A percentile compares a stretch with the other conserved stretches of the same genome.
Conservation (phyloP, 2,113 vertebrate genomes). For the Proterorhinus semilunaris region DNA sequence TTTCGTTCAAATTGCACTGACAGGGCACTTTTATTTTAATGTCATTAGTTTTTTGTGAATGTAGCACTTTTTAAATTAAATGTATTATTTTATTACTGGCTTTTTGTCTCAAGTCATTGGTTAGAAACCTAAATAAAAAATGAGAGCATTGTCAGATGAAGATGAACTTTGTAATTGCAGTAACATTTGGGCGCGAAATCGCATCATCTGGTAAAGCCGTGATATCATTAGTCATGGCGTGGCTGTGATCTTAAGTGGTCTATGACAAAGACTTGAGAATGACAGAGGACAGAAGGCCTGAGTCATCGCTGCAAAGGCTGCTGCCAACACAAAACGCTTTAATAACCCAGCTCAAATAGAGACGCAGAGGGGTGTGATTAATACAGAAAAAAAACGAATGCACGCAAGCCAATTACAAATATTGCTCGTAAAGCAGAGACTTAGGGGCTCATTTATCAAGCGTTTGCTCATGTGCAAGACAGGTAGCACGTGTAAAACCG, state of each 20-base stretch:
- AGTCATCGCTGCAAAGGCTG: conserved; percentile 31
- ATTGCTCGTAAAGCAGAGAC: background rate
- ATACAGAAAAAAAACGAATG: too few relatives aligned
- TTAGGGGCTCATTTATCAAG: too few relatives aligned
- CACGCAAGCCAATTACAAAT: background rate
- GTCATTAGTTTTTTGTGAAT: too few relatives aligned
- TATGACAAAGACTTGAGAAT: conserved; percentile 6
- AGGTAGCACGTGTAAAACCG: too few relatives aligned
- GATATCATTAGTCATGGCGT: background rate
- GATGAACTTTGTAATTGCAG: background rate
- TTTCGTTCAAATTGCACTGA: too few relatives aligned
- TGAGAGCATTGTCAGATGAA: background rate
- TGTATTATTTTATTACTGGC: too few relatives aligned
- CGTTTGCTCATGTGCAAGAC: too few relatives aligned
- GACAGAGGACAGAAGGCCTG: conserved; percentile 4
- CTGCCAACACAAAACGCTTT: conserved; percentile 15
- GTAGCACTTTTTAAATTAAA: too few relatives aligned
- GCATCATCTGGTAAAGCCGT: background rate
- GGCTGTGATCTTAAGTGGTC: conserved; percentile 2
- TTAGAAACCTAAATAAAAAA: too few relatives aligned
- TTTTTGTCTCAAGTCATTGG: too few relatives aligned
- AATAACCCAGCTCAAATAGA: conserved; percentile 17
- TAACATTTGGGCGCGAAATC: background rate
- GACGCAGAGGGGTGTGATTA: background rate
- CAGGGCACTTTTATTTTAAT: too few relatives aligned